These are phyloP conservation scores for Petaurus breviceps DNA, from an alignment of 2,113 vertebrate genomes.

Conservation along the genomic window DNA sequence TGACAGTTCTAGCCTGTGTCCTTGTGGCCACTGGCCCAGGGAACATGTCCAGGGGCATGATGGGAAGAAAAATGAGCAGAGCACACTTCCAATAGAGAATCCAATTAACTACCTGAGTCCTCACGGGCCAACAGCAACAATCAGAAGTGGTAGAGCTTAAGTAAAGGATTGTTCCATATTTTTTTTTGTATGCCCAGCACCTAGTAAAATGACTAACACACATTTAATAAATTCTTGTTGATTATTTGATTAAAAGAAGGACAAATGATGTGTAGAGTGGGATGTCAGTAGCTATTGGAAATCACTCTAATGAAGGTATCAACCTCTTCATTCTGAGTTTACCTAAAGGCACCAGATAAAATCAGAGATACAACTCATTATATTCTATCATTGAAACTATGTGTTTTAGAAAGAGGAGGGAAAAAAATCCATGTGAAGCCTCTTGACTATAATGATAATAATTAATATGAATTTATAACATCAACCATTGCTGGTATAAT, in stretches of 20 bases:
- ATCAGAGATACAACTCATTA: not conserved
- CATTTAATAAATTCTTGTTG: not conserved
- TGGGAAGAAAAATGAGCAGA: not conserved
- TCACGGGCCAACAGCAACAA: not conserved
- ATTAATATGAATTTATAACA: not conserved
- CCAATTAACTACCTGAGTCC: not conserved
- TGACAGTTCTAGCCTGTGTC: not conserved
- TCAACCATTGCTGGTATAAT: not conserved
- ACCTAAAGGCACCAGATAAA: not conserved
- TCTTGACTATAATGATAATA: not conserved
- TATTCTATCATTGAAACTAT: not conserved
- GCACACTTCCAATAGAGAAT: not conserved
- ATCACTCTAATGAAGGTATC: not conserved
- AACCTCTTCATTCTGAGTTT: not conserved
- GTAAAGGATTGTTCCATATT: not conserved
- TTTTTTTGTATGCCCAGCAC: not conserved
- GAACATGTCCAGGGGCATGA: not conserved
- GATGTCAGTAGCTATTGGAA: not conserved
- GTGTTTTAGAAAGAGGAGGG: not conserved
- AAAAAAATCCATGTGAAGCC: not conserved
- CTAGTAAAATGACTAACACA: not conserved
- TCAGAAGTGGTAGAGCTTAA: not conserved
- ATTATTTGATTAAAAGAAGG: not conserved
- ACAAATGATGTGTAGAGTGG: not conserved
- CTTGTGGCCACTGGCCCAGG: not conserved